Conservation (phyloP, 2,113 vertebrate species). For the Sylvietta virens region DNA sequence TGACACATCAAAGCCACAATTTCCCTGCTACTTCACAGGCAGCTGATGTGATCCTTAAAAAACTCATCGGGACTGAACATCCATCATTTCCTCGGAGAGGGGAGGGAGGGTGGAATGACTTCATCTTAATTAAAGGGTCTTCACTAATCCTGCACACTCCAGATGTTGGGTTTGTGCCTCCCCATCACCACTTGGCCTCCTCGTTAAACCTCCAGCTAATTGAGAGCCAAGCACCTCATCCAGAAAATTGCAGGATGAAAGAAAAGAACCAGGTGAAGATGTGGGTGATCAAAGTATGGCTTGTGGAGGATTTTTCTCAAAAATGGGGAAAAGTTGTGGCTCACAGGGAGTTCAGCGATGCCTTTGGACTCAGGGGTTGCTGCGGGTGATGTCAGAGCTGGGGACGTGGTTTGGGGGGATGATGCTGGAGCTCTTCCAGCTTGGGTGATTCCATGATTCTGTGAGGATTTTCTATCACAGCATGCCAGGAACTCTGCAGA, state of each 20-base stretch:
- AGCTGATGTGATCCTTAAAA: neutral
- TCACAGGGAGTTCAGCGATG: neutral
- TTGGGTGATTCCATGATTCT: rapidly evolving
- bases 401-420: rapidly evolving
- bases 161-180: neutral
- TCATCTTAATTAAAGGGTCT: neutral
- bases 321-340: neutral
- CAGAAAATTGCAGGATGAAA: neutral
- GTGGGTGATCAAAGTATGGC: rapidly evolving
- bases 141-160: neutral
- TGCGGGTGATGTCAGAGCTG: rapidly evolving
- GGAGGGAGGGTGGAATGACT: neutral
- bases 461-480: neutral
- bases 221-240: neutral
- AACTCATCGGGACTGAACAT: neutral
- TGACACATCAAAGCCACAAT: slow-evolving; percentile 29
- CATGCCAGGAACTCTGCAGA: neutral
- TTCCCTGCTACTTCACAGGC: neutral
- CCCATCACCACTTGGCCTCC: neutral
- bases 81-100: neutral
- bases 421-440: neutral
- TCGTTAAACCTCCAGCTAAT: neutral
- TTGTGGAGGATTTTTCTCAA: rapidly evolving
- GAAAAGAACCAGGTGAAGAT: no score
- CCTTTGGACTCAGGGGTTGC: neutral